Percentiles rank a stretch among this genome's conserved stretches.
Evolutionary conservation across 1,140 invertebrate genomes (phyloP).

Genomic region (Odontomachus brunneus): DNA sequence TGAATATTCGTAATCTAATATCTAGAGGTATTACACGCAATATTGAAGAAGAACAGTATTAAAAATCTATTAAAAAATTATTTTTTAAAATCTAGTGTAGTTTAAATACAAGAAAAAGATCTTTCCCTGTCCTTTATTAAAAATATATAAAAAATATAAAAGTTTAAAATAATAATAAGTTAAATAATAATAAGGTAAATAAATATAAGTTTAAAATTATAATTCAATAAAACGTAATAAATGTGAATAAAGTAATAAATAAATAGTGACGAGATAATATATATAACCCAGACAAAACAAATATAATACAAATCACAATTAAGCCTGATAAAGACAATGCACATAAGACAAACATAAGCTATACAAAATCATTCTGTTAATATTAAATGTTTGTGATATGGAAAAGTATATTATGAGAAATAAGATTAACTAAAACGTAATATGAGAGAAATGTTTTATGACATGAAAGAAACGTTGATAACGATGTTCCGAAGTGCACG

Average conservation of each 20-base stretch:
- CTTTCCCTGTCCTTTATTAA: too few species aligned
- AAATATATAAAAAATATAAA: not conserved
- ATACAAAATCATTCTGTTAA: constrained; percentile 38
- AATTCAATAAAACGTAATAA: not conserved
- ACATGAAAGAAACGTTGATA: constrained; percentile 20
- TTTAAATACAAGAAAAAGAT: not conserved
- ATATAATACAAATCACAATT: constrained; percentile 42
- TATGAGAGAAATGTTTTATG: constrained; percentile 30
- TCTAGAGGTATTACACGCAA: constrained; percentile 7
- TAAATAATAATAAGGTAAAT: constrained; percentile 9
- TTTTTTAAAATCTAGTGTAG: constrained; percentile 1
- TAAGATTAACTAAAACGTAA: constrained; percentile 1
- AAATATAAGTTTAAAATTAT: too few species aligned
- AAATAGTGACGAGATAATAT: constrained; percentile 15
- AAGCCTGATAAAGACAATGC: constrained; percentile 24
- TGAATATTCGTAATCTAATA: constrained; percentile 9
- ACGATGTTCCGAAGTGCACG: constrained; percentile 46
- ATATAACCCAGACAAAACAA: constrained; percentile 28
- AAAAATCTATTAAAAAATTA: constrained; percentile 31
- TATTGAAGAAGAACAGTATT: not conserved
- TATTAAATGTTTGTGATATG: not conserved
- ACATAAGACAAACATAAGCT: constrained; percentile 39
- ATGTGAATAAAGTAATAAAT: not conserved
- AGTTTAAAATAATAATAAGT: not conserved
- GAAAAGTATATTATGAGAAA: constrained; percentile 11